Base-by-base conservation (phyloP, 2,888 invertebrate genomes). In the Meta bourneti region DNA sequence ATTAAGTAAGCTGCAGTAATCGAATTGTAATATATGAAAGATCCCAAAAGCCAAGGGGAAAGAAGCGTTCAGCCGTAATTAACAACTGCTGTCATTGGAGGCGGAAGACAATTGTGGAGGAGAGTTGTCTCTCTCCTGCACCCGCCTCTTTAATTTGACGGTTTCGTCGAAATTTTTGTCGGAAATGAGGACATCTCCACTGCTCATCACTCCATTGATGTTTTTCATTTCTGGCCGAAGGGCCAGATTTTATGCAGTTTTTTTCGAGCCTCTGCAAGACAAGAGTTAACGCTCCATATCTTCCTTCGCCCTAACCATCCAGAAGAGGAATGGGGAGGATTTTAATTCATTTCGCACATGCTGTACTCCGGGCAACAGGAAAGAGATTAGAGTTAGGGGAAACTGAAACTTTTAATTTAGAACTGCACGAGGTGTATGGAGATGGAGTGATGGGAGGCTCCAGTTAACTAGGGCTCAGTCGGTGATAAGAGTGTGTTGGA, bases 21-120 rank as follows among this genome's bases (percentile, higher is more conserved):
- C 70, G 78, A 89, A 83, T 78, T 77, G 82, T 79, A 89, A 83
- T 89, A 84, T 89, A 89, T 84, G 83, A 84, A 89, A 78, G 89
- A 75, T 84, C 89, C 89, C 89, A 83, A 72, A 79, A 11, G 34
- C 52, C 61, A 81, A 77, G 19, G 71, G 52, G 54, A 84, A 83
- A 70, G 78, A 87, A 83, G 78, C 83, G 83, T 77, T 83, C 89
- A 83, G 20, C 71, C 61, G 83, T 89, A 89, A 89, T 89, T 89
- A 89, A 89, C 89, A 83, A 89, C 83, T 75, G 89, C 83, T 89
- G 89, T 89, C 89, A 89, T 89, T 77, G 83, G 71, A 51, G 83
- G 52, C 75, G 75, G 70, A 71, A 78, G 83, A 75, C 49, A 70
- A 75, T 52, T 70, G 49, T 13, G 49, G 78, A 79, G 89, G 52